Base-by-base conservation (phyloP, 1,140 invertebrate species). In the Phocides pigmalion region DNA sequence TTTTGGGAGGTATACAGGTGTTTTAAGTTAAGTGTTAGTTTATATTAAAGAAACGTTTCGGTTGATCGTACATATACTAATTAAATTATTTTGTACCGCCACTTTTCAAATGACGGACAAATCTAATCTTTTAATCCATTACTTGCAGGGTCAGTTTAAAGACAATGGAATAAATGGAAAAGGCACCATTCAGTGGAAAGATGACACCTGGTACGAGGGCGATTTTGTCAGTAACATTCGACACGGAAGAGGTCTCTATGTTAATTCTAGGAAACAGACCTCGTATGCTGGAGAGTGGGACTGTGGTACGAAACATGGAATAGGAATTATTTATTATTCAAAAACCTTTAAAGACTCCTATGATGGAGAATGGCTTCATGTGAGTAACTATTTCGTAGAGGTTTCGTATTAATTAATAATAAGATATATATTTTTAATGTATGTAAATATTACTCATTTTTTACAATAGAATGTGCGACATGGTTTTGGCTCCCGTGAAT, bases 191-290 rank as follows among this genome's bases (percentile, higher is more conserved):
- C 79, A 85, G 12, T 94, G 93, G 85, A 90, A 92, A 28, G 90
- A 93, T 70, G 74, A 91, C 35, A 92, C 88, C 9, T 92, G 89
- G 83, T 94, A 94, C 65, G 86, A 93, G 69, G 94, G 94, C 0
- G 86, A 93, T 15, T 93, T 94, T 74, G 54, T 64, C 5, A 83
- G 89, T 8, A 93, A 93, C 56, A 72, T 92, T 59, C 91, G 93
- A 9, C 92, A 94, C 62, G 94, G 94, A 1, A 72, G 77, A 54
- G 93, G 94, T 1, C 70, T 87, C 1, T 89, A 92, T n/a, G 91
- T 93, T 15, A 76, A 93, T 49, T 87, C 86, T 16, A 79, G 88
- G 17, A 81, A 74, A n/a, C 82, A 87, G 68, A 77, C 84, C 2
- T 83, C 90, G 4, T 94, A 94, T 44, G 75, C 76, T 8, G 93